Percentiles rank a stretch among this genome's conserved stretches.
phyloP scores from a whole-genome alignment of 1,140 invertebrate species.

The Drosophila pandora region DNA sequence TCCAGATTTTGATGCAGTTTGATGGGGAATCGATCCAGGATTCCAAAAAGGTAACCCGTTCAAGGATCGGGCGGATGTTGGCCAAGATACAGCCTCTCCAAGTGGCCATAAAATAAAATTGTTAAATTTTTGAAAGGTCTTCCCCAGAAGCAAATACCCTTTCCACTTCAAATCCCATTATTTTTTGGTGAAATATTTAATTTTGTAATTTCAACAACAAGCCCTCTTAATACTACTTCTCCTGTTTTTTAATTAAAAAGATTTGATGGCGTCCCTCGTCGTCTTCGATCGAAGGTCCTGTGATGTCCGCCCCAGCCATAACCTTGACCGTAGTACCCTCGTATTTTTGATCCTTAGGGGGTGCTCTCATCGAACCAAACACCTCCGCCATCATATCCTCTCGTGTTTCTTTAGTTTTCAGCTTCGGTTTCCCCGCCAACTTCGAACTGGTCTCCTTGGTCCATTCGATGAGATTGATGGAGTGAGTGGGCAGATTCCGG shows the following conservation, averaged over 20 bases:
- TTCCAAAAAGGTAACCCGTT: too few relatives aligned
- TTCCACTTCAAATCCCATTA: too few relatives aligned
- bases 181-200: background rate
- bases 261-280: background rate
- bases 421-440: background rate
- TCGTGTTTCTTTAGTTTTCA: background rate
- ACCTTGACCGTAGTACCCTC: background rate
- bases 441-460: background rate
- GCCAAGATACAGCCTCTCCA: too few relatives aligned
- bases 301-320: background rate
- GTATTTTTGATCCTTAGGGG: background rate
- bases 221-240: background rate
- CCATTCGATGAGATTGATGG: background rate
- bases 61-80: too few relatives aligned
- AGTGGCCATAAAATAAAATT: too few relatives aligned
- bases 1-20: too few relatives aligned
- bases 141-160: too few relatives aligned
- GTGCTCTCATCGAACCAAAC: background rate
- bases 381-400: background rate
- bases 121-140: too few relatives aligned
- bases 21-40: too few relatives aligned
- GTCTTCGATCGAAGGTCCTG: background rate
- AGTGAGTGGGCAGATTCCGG: conserved; percentile 15
- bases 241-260: background rate
- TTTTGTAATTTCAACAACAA: background rate